phyloP scores from a whole-genome alignment of 2,113 vertebrate genomes.

The Corythoichthys haematopterus region DNA sequence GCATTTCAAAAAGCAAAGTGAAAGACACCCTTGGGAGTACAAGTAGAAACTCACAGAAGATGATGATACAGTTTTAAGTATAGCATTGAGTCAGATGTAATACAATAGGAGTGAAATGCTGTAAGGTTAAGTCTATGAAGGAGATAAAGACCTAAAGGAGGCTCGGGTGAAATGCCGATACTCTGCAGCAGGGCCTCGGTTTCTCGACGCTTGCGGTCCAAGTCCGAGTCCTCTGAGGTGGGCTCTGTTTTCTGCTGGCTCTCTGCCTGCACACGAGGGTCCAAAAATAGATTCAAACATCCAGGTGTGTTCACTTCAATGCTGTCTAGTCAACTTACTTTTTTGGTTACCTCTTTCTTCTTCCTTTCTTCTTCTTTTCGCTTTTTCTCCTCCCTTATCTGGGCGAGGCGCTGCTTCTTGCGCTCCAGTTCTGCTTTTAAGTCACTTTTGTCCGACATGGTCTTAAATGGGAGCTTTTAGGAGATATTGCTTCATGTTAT shows the following conservation, averaged over 20 bases:
- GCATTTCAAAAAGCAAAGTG: constrained; percentile 15
- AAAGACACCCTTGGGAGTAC: constrained; percentile 10
- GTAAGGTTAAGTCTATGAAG: not conserved
- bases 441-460: constrained; percentile 97
- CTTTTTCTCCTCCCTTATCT: constrained; percentile 98
- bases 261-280: constrained; percentile 72
- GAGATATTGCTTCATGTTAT: not conserved
- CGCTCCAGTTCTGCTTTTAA: constrained; percentile 97
- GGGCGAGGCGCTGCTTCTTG: constrained; percentile 95
- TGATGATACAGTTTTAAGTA: not conserved
- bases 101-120: not conserved
- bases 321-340: constrained; percentile 44
- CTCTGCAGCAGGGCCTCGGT: constrained; percentile 95
- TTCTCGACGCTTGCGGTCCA: constrained; percentile 93
- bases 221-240: constrained; percentile 84
- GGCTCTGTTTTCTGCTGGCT: constrained; percentile 87
- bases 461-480: constrained; percentile 37
- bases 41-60: not conserved
- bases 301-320: constrained; percentile 10
- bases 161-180: constrained; percentile 95
- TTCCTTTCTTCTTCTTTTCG: constrained; percentile 97
- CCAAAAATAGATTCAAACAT: not conserved
- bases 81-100: not conserved
- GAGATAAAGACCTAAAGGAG: constrained; percentile 80
- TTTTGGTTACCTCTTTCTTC: constrained; percentile 88